These are phyloP conservation scores for Rhincodon typus DNA, from an alignment of 2,797 vertebrate species.

Conservation along the genomic window DNA sequence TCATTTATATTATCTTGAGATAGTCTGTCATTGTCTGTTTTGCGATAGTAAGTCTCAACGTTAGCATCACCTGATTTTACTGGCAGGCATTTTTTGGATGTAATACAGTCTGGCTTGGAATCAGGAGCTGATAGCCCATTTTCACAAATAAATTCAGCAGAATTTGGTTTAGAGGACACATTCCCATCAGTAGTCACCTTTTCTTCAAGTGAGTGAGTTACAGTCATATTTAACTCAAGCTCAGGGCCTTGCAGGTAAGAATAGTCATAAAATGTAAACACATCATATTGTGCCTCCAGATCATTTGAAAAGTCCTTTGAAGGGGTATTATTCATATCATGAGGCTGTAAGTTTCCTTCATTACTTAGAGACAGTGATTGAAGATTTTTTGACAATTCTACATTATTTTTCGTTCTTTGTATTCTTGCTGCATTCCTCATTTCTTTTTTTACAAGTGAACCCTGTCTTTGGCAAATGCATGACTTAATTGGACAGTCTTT, in stretches of 20 bases:
- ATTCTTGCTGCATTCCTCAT: constrained; percentile 46
- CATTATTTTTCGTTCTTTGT: constrained; percentile 52
- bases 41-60: constrained; percentile 47
- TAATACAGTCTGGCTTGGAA: constrained; percentile 47
- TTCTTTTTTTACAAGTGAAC: constrained; percentile 44
- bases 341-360: constrained; percentile 53
- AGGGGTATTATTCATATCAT: constrained; percentile 46
- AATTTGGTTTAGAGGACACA: constrained; percentile 54
- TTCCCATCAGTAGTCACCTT: constrained; percentile 50
- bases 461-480: constrained; percentile 41
- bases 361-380: constrained; percentile 50
- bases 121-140: constrained; percentile 53
- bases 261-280: constrained; percentile 67
- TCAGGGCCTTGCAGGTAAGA: constrained; percentile 65
- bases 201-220: constrained; percentile 56
- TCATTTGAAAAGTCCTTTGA: constrained; percentile 52
- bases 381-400: constrained; percentile 49
- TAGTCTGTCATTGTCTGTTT: constrained; percentile 50
- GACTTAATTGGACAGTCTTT: constrained; percentile 45
- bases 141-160: constrained; percentile 58
- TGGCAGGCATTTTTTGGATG: constrained; percentile 48
- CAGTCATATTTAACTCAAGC: constrained; percentile 57
- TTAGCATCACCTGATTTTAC: constrained; percentile 50
- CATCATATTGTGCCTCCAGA: constrained; percentile 56
- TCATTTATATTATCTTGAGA: constrained; percentile 46